Base-by-base conservation (phyloP, 2,797 vertebrate genomes). In the Malurus leucopterus region DNA sequence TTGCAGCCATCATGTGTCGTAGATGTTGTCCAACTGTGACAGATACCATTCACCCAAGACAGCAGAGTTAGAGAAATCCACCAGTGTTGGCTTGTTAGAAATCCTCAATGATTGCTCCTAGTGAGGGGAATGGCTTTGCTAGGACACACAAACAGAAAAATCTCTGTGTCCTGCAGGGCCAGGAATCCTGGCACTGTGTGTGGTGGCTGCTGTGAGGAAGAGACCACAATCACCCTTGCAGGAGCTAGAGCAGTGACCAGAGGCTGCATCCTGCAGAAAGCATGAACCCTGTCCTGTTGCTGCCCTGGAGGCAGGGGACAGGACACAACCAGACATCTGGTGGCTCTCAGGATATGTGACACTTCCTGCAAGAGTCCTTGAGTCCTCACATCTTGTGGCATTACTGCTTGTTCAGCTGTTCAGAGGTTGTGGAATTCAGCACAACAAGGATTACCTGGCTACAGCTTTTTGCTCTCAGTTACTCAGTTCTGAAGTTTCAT, bases 201-300 rank as follows among this genome's bases (percentile, higher is more conserved):
- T 38, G 46, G 81, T 58, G 71, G 34, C 59, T 72, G 50, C 61
- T 47, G 20, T 20, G 30, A 58, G 21, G 22, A 58, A 30, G 13
- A 0, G 1, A 34, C 22, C 19, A 4, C 3, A 9, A 6, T 3
- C 23, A 12, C 14, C 64, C 22, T 58, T 44, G 36, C 19, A 18
- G 6, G 8, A 5, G 49, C 5, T 7, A 5, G 21, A 46, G 2
- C 4, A 3, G 32, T 70, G 63, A 20, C 30, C 0, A 0, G 44
- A 67, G 49, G 22, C 29, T 0, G 0, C 11, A 1, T n/a, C 64
- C 44, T 44, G 40, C 46, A 14, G 24, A 38, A 43, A 26, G 21
- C 34, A 14, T 0, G 0, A 62, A 24, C 43, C 40, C 49, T 36
- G 41, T 54, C 19, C 49, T 76, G 19, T 4, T 8, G 8, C 34